Evolutionary conservation across 2,113 vertebrate genomes (phyloP).

Genomic region (Pelusios castaneus): DNA sequence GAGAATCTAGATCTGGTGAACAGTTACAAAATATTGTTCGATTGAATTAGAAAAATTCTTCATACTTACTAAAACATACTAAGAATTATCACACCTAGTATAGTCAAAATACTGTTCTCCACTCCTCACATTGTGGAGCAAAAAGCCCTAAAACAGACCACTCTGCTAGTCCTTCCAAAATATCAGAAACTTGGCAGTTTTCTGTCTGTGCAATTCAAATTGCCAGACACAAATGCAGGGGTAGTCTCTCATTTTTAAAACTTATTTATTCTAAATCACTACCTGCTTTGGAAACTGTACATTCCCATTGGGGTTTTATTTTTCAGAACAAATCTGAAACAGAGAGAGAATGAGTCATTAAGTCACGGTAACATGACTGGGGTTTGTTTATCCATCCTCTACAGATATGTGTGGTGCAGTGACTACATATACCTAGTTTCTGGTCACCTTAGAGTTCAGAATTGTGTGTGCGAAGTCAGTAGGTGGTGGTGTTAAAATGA

Average conservation of each 20-base stretch:
- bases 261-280: not conserved
- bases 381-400: not conserved
- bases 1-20: not conserved
- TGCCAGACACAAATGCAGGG: not conserved
- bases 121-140: accelerated
- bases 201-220: not conserved
- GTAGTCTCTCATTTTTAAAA: not conserved
- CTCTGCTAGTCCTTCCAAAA: not conserved
- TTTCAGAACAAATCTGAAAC: not conserved
- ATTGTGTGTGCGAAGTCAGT: not conserved
- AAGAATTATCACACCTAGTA: not conserved
- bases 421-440: not conserved
- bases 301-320: not conserved
- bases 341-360: not conserved
- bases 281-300: not conserved
- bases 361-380: not conserved
- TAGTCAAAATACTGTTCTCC: not conserved
- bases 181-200: not conserved
- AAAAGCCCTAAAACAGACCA: not conserved
- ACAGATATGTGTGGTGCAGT: not conserved
- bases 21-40: not conserved
- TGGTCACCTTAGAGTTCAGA: not conserved
- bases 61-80: not conserved
- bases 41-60: accelerated
- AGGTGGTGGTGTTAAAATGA: not conserved